Conservation (phyloP, 2,888 invertebrate genomes). For the Helobdella robusta region DNA sequence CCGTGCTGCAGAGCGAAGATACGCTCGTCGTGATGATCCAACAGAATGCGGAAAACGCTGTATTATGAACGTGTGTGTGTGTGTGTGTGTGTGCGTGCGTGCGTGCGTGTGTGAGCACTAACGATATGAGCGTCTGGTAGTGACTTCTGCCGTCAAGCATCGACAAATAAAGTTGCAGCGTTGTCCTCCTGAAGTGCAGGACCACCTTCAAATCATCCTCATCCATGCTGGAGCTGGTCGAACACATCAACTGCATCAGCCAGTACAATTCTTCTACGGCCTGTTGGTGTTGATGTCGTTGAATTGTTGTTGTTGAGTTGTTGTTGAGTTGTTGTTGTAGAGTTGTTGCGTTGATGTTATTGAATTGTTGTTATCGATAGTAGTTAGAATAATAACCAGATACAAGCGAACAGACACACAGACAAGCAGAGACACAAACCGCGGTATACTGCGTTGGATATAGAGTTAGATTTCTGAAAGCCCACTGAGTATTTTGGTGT, state of each 20-base stretch:
- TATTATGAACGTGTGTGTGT: not conserved
- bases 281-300: conserved; percentile 41
- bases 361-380: not conserved
- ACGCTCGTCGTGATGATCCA: conserved; percentile 79
- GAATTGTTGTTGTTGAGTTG: not conserved
- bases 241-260: conserved; percentile 76
- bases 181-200: conserved; percentile 72
- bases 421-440: conserved; percentile 41
- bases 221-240: conserved; percentile 67
- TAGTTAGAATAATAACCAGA: not conserved
- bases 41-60: conserved; percentile 67
- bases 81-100: not conserved
- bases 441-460: conserved; percentile 83
- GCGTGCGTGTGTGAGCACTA: conserved; percentile 26
- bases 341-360: not conserved
- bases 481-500: conserved; percentile 93
- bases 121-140: conserved; percentile 80
- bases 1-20: conserved; percentile 80
- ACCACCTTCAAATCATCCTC: conserved; percentile 72
- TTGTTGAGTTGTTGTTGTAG: not conserved
- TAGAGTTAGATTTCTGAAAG: conserved; percentile 90
- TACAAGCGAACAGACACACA: not conserved
- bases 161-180: conserved; percentile 76
- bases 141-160: conserved; percentile 79
- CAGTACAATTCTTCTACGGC: conserved; percentile 85